Conservation (phyloP, 2,888 invertebrate species). For the Rhaphigaster nebulosa region DNA sequence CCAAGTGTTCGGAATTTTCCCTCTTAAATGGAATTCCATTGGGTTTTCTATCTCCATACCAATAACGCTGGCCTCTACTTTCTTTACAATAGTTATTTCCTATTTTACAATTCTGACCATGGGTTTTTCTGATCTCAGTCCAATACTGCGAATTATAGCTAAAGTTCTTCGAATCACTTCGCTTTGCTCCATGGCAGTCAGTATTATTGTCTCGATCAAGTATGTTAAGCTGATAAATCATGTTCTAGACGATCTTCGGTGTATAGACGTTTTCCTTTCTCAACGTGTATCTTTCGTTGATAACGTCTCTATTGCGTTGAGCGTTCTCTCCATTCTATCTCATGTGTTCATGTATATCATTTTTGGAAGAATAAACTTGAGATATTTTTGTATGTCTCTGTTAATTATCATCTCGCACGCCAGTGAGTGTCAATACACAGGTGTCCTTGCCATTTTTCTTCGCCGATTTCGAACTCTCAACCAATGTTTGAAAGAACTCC, state of each 20-base stretch:
- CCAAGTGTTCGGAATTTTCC: not conserved
- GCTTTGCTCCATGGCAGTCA: not conserved
- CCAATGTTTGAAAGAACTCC: not conserved
- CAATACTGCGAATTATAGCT: not conserved
- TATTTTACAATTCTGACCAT: not conserved
- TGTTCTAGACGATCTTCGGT: not conserved
- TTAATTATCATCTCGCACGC: not conserved
- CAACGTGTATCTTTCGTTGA: not conserved
- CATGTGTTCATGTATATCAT: not conserved
- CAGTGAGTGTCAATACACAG: not conserved
- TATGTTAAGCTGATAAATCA: not conserved
- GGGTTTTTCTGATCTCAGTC: fast-evolving
- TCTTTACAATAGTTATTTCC: not conserved
- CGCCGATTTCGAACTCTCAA: not conserved
- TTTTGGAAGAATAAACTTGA: not conserved
- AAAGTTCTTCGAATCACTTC: not conserved
- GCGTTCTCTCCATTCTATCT: not conserved
- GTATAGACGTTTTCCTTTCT: not conserved
- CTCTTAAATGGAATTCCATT: not conserved
- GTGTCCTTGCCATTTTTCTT: not conserved
- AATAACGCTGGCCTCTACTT: not conserved
- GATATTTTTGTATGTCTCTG: not conserved
- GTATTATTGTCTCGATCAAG: not conserved
- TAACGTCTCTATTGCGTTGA: not conserved
- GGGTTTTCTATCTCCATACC: not conserved